Evolutionary conservation across 2,888 invertebrate genomes (phyloP), one percentile per base, ranked within the genome.

Genomic region (Drosophila robusta): DNA sequence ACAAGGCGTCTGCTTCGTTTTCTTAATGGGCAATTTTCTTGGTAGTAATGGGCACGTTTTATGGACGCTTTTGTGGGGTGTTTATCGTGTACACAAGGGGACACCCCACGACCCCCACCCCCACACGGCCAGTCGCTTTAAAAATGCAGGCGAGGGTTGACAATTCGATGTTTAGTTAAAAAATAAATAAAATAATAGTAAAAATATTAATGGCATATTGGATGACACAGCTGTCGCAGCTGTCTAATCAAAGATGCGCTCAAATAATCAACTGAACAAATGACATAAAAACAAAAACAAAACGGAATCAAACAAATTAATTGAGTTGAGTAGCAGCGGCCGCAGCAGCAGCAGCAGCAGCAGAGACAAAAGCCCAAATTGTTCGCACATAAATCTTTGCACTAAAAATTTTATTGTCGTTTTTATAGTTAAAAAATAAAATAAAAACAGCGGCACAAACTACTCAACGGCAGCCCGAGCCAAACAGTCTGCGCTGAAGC

Each of bases 331-430:
- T 41, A 29, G 58, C 34, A 46, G 39, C 36, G 6, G 34, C 26
- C 34, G 14, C 14, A 36, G 3, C 16, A 39, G 8, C 44, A 36
- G 16, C n/a, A n/a, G n/a, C n/a, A 18, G 18, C 29, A 22, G 11
- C 24, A 39, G 29, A 54, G 55, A 56, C 64, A 54, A 57, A 61
- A 72, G 66, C 39, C 62, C 69, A 89, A 90, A 88, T 81, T 85
- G 88, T 90, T 90, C 90, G 82, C 90, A 90, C 90, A 90, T 90
- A 90, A 90, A 90, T 90, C 90, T 90, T 89, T 80, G 84, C 81
- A 87, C 89, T 89, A 89, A 86, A 86, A 86, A 83, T 83, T 88
- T 88, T 86, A 86, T 88, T 86, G 85, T 88, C 85, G 77, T 86
- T 86, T 86, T 86, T 86, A 85, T 85, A 86, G 85, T 84, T 77